phyloP scores from a whole-genome alignment of 2,888 invertebrate genomes.

The Ecliptopera silaceata region DNA sequence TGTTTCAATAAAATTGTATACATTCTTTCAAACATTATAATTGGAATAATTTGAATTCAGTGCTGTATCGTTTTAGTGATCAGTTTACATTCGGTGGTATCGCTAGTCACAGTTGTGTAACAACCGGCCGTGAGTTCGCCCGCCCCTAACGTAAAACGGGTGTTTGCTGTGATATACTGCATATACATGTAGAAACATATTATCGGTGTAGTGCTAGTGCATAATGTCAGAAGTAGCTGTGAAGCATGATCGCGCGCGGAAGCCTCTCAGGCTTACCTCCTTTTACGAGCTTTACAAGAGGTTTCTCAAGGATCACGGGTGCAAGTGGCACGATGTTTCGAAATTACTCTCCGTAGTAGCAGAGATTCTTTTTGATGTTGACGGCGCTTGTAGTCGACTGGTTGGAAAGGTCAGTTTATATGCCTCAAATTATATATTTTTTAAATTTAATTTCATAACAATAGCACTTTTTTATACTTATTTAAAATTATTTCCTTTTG shows the following conservation, averaged over 20 bases:
- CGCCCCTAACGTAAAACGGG: conserved; percentile 53
- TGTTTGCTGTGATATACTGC: conserved; percentile 38
- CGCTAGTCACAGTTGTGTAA: conserved; percentile 66
- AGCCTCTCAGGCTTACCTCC: conserved; percentile 64
- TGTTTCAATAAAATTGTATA: conserved; percentile 22
- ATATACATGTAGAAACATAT: conserved; percentile 34
- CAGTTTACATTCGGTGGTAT: conserved; percentile 41
- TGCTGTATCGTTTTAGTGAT: conserved; percentile 37
- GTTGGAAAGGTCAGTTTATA: conserved; percentile 73
- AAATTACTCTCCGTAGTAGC: conserved; percentile 72
- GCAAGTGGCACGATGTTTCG: conserved; percentile 77
- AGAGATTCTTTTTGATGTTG: conserved; percentile 76
- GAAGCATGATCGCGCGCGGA: conserved; percentile 58
- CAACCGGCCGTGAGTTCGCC: conserved; percentile 64
- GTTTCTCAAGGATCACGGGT: conserved; percentile 77
- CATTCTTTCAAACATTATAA: conserved; percentile 19
- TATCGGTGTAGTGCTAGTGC: conserved; percentile 46
- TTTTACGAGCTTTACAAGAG: conserved; percentile 75
- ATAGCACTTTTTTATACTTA: neutral
- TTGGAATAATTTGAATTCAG: conserved; percentile 29
- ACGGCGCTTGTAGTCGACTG: conserved; percentile 68
- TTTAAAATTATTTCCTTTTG: neutral
- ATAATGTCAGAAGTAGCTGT: conserved; percentile 68
- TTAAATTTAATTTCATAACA: neutral
- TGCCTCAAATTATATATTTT: conserved; percentile 10